A percentile compares a stretch with the other conserved stretches of the same genome.
Conservation (phyloP, 2,113 vertebrate genomes). For the Gavialis gangeticus region DNA sequence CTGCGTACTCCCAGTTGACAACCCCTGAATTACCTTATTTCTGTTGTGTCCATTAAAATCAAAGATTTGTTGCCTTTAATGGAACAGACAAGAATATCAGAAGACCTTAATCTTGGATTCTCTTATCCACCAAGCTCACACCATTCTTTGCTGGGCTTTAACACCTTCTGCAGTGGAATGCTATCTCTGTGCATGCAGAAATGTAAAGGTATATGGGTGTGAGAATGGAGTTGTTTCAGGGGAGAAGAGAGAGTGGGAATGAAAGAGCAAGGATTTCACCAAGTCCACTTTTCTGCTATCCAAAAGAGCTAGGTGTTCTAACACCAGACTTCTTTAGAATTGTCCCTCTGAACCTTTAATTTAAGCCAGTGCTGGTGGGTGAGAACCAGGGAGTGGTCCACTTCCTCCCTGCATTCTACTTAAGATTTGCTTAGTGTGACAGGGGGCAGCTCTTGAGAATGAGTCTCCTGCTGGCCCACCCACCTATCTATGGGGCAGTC, state of each 20-base stretch:
- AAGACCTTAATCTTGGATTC: background rate
- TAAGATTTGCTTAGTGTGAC: background rate
- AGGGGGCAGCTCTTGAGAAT: too few relatives aligned
- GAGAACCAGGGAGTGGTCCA: background rate
- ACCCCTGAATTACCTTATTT: too few relatives aligned
- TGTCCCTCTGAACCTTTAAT: background rate
- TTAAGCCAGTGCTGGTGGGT: background rate
- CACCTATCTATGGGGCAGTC: too few relatives aligned
- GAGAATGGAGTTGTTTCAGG: background rate
- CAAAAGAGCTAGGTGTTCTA: background rate
- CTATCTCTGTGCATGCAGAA: background rate
- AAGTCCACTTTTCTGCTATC: background rate
- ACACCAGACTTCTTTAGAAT: background rate
- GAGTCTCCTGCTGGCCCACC: too few relatives aligned
- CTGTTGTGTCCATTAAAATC: background rate
- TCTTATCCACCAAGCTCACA: background rate
- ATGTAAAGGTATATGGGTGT: background rate
- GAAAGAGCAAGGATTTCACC: background rate
- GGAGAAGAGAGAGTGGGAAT: background rate
- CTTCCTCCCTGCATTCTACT: background rate
- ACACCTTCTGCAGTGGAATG: background rate
- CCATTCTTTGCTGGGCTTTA: background rate
- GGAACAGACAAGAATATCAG: background rate
- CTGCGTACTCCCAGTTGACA: too few relatives aligned
- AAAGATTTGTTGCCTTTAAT: background rate